phyloP scores from a whole-genome alignment of 1,140 invertebrate species.

The Drosophila athabasca region DNA sequence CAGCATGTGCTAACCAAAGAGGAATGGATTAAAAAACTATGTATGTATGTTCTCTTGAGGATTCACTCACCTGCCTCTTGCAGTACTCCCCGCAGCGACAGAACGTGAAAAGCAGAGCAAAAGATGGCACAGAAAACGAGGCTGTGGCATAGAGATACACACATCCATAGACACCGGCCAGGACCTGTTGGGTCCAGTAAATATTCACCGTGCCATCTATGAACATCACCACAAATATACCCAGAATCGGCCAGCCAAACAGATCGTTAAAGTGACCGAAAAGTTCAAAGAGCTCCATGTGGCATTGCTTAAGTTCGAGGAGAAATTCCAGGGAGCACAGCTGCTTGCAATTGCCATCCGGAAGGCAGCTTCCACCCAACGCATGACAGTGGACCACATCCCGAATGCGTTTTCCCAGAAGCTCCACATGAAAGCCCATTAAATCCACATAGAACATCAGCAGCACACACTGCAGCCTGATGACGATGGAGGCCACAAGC shows the following conservation, averaged over 20 bases:
- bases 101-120: constrained; percentile 39
- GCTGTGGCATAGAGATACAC: constrained; percentile 35
- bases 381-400: constrained; percentile 40
- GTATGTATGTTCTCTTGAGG: not conserved
- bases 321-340: constrained; percentile 65
- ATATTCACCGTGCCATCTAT: constrained; percentile 65
- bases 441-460: constrained; percentile 58
- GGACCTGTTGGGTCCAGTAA: constrained; percentile 56
- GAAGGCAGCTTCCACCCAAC: constrained; percentile 7
- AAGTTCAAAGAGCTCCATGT: constrained; percentile 59
- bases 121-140: constrained; percentile 29
- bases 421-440: constrained; percentile 46
- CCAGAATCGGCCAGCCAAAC: constrained; percentile 62
- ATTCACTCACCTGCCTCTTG: constrained; percentile 48
- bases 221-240: constrained; percentile 62
- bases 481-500: constrained; percentile 30
- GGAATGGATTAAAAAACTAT: not conserved
- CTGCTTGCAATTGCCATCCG: constrained; percentile 43
- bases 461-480: constrained; percentile 54
- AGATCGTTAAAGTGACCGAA: constrained; percentile 47
- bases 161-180: constrained; percentile 40
- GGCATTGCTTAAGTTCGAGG: constrained; percentile 47
- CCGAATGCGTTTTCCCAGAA: constrained; percentile 33
- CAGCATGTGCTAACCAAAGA: constrained; percentile 35
- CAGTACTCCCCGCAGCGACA: constrained; percentile 62